Percentiles rank a stretch among this genome's conserved stretches.
Evolutionary conservation across 1,140 invertebrate species (phyloP).

Genomic region (Manduca sexta): DNA sequence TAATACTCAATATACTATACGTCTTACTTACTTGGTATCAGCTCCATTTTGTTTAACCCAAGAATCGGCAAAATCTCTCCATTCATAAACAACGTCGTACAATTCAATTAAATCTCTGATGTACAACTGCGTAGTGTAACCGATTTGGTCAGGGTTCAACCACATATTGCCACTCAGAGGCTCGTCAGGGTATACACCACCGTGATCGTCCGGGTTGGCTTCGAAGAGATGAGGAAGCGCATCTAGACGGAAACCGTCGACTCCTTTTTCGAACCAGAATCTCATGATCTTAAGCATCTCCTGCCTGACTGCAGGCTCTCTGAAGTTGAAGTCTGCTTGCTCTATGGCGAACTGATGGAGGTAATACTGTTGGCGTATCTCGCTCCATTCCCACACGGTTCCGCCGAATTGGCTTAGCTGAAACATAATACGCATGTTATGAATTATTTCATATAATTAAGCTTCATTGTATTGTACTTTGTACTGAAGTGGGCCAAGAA

Average conservation of each 20-base stretch:
- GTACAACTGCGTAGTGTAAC: slow-evolving; percentile 72
- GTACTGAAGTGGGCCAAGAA: no score
- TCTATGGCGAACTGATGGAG: slow-evolving; percentile 77
- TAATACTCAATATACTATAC: neutral
- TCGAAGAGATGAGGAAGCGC: slow-evolving; percentile 77
- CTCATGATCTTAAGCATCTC: slow-evolving; percentile 73
- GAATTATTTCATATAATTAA: no score
- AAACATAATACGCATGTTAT: no score
- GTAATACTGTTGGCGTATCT: slow-evolving; percentile 78
- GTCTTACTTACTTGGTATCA: slow-evolving; percentile 36
- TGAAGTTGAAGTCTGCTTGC: slow-evolving; percentile 82
- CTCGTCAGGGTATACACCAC: slow-evolving; percentile 74
- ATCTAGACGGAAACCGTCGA: slow-evolving; percentile 81
- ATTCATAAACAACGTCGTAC: slow-evolving; percentile 75
- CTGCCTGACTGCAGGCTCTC: slow-evolving; percentile 65
- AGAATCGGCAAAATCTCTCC: slow-evolving; percentile 73
- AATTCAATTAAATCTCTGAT: slow-evolving; percentile 74
- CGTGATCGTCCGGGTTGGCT: slow-evolving; percentile 51
- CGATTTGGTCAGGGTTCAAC: slow-evolving; percentile 35
- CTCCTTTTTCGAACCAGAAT: slow-evolving; percentile 79
- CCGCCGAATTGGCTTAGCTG: slow-evolving; percentile 71
- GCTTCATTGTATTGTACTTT: no score
- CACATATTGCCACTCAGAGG: slow-evolving; percentile 53
- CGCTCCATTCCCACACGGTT: slow-evolving; percentile 78
- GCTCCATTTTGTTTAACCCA: slow-evolving; percentile 60